These are phyloP conservation scores for Leptobrachium ailaonicum DNA, from an alignment of 2,113 vertebrate species.

Conservation along the genomic window DNA sequence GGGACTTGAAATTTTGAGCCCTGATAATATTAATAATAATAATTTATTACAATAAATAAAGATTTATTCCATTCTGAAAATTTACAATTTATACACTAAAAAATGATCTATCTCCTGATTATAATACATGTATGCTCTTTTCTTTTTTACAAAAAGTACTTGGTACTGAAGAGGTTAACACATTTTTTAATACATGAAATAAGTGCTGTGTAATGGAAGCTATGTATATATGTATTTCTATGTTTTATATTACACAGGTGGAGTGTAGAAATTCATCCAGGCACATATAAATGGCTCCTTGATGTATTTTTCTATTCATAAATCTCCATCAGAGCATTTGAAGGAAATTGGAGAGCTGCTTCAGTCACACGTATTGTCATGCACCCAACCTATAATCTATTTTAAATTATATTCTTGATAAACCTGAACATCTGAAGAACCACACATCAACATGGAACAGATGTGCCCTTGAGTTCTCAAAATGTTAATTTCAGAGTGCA, in stretches of 20 bases:
- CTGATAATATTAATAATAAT: too few species aligned
- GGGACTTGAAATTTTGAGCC: too few species aligned
- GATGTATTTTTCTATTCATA: conserved; percentile 11
- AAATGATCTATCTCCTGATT: too few species aligned
- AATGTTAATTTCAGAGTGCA: conserved; percentile 34
- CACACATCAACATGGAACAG: conserved; percentile 15
- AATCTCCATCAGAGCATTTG: conserved; percentile 21
- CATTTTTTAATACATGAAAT: background rate
- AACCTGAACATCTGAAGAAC: conserved; percentile 35
- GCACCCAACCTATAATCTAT: conserved; percentile 23
- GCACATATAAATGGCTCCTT: background rate
- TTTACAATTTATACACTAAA: too few species aligned
- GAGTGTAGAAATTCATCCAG: background rate
- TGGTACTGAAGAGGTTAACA: too few species aligned
- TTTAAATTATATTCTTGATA: conserved; percentile 40
- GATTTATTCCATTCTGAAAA: too few species aligned
- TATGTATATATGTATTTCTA: background rate
- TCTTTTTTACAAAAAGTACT: too few species aligned
- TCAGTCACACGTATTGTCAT: conserved; percentile 30
- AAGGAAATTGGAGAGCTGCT: conserved; percentile 16
- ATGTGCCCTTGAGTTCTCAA: conserved; percentile 16
- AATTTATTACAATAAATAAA: too few species aligned
- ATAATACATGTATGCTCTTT: too few species aligned
- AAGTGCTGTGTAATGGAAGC: background rate
- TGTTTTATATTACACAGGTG: conserved; percentile 1